Evolutionary conservation across 2,797 vertebrate genomes (phyloP).

Genomic region (Sebastes cheni): DNA sequence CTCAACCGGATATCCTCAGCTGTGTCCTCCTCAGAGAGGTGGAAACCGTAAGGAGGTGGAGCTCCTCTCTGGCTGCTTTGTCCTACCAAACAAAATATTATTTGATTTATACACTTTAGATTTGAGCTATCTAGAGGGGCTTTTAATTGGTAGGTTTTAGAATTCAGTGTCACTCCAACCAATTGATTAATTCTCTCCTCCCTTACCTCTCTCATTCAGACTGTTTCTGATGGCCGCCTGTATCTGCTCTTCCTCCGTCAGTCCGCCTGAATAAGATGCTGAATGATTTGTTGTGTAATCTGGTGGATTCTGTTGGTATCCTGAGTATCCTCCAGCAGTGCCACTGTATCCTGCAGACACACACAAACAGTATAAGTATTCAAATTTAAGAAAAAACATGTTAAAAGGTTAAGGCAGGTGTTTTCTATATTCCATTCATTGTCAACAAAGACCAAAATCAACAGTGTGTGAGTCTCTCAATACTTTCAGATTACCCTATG

Average conservation of each 20-base stretch:
- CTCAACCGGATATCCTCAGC: constrained; percentile 71
- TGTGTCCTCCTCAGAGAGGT: constrained; percentile 29
- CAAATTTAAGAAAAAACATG: not conserved
- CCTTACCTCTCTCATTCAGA: constrained; percentile 85
- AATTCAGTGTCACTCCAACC: not conserved
- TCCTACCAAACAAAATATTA: constrained; percentile 46
- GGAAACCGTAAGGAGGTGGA: constrained; percentile 60
- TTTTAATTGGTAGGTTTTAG: not conserved
- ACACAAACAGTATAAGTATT: not conserved
- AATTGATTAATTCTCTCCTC: not conserved
- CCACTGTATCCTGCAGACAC: constrained; percentile 64
- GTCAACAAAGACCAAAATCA: too few relatives aligned
- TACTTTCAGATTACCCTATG: not conserved
- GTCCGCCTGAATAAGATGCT: constrained; percentile 76
- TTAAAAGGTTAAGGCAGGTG: not conserved
- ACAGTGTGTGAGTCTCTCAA: not conserved
- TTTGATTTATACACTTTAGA: not conserved
- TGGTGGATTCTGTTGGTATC: constrained; percentile 13
- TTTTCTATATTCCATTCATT: not conserved
- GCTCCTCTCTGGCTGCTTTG: constrained; percentile 14
- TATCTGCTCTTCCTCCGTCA: constrained; percentile 91
- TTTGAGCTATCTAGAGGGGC: not conserved
- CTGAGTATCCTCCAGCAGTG: not conserved
- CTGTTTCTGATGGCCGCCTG: constrained; percentile 89
- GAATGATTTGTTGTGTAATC: constrained; percentile 32